Conservation (phyloP, 2,797 vertebrate genomes). For the Ceryle rudis region DNA sequence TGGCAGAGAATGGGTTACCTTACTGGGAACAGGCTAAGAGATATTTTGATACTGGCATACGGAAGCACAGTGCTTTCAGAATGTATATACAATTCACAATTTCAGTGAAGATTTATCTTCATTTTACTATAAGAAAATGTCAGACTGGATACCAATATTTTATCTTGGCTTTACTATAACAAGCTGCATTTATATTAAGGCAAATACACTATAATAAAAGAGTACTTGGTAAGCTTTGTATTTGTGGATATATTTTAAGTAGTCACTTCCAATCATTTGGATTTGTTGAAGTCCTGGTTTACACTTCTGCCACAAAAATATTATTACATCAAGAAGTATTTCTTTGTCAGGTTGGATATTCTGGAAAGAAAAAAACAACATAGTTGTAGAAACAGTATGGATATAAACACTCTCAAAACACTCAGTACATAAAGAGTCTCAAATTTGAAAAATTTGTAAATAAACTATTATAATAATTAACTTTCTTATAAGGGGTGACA, state of each 20-base stretch:
- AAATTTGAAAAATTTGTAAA: neutral
- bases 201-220: neutral
- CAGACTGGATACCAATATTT: neutral
- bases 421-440: neutral
- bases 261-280: conserved; percentile 70
- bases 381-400: neutral
- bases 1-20: neutral
- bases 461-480: neutral
- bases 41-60: neutral
- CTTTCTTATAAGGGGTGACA: neutral
- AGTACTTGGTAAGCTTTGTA: conserved; percentile 83
- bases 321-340: conserved; percentile 84
- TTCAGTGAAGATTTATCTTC: neutral
- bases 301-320: conserved; percentile 89
- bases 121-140: neutral
- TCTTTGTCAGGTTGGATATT: conserved; percentile 82
- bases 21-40: neutral
- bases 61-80: neutral
- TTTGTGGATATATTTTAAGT: conserved; percentile 69
- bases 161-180: neutral
- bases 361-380: conserved; percentile 71
- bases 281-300: conserved; percentile 80
- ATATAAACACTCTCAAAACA: neutral
- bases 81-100: neutral
- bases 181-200: neutral